A percentile compares a stretch with the other conserved stretches of the same genome.
Conservation (phyloP, 2,888 invertebrate species). For the Microplitis deprimator region DNA sequence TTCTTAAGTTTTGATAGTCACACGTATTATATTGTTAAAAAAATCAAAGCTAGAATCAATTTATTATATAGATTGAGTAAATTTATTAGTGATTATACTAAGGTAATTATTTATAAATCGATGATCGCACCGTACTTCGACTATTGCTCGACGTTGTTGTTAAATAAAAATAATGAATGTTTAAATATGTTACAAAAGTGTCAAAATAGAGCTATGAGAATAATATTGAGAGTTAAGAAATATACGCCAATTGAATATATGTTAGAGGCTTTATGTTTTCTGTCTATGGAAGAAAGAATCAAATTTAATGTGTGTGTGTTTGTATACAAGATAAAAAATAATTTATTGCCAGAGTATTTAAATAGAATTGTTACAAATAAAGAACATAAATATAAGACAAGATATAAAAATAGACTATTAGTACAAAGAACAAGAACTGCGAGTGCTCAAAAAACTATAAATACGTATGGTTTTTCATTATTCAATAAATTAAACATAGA, state of each 20-base stretch:
- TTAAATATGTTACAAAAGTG: not conserved
- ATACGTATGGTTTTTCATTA: not conserved
- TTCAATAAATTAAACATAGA: constrained; percentile 1
- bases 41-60: too few species aligned
- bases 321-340: constrained; percentile 1
- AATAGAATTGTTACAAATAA: not conserved
- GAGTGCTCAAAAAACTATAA: not conserved
- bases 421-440: not conserved
- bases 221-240: not conserved
- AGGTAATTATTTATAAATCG: not conserved
- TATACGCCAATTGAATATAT: not conserved
- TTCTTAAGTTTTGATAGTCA: too few species aligned
- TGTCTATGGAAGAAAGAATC: not conserved
- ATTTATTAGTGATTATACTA: not conserved
- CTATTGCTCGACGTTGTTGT: not conserved
- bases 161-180: not conserved
- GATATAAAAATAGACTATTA: not conserved
- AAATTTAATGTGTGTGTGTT: constrained; percentile 7
- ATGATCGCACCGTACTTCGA: not conserved
- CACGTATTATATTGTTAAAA: too few species aligned
- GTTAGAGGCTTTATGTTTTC: not conserved
- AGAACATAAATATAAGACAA: not conserved
- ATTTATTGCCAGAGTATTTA: not conserved
- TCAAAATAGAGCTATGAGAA: not conserved
- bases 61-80: too few species aligned